phyloP scores from a whole-genome alignment of 2,888 invertebrate genomes.

The Venustoraphidia nigricollis region DNA sequence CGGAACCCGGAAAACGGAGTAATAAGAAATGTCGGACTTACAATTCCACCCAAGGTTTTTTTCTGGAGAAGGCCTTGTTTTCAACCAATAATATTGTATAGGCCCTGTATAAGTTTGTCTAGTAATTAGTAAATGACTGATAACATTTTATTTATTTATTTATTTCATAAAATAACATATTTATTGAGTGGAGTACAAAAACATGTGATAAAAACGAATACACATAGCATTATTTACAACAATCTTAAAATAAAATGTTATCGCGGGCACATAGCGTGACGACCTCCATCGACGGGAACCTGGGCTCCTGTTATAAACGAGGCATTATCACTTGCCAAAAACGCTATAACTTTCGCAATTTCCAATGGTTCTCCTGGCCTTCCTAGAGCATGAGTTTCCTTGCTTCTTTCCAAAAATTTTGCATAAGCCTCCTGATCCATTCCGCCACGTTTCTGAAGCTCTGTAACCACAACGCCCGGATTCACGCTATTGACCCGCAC shows the following conservation, averaged over 20 bases:
- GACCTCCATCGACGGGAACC: slow-evolving; percentile 86
- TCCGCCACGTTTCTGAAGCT: slow-evolving; percentile 76
- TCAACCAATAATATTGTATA: too few relatives aligned
- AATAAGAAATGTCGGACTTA: too few relatives aligned
- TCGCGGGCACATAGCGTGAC: slow-evolving; percentile 87
- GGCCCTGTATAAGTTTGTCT: too few relatives aligned
- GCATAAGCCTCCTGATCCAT: slow-evolving; percentile 67
- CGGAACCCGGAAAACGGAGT: too few relatives aligned
- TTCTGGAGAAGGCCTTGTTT: too few relatives aligned
- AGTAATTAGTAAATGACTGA: too few relatives aligned
- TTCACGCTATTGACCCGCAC: slow-evolving; percentile 86
- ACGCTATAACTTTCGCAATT: slow-evolving; percentile 80
- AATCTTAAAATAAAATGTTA: slow-evolving; percentile 26
- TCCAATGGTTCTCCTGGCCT: slow-evolving; percentile 71
- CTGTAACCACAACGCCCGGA: slow-evolving; percentile 84
- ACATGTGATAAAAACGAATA: neutral
- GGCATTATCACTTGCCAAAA: slow-evolving; percentile 76
- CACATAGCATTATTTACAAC: neutral
- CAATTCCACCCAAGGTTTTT: too few relatives aligned
- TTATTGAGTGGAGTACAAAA: neutral
- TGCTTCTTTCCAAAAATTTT: slow-evolving; percentile 68
- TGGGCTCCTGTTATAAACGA: slow-evolving; percentile 84
- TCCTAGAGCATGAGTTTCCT: slow-evolving; percentile 83
- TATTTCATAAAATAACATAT: neutral
- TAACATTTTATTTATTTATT: neutral